Evolutionary conservation across 1,140 invertebrate species (phyloP).

Genomic region (Drosophila kohkoa): DNA sequence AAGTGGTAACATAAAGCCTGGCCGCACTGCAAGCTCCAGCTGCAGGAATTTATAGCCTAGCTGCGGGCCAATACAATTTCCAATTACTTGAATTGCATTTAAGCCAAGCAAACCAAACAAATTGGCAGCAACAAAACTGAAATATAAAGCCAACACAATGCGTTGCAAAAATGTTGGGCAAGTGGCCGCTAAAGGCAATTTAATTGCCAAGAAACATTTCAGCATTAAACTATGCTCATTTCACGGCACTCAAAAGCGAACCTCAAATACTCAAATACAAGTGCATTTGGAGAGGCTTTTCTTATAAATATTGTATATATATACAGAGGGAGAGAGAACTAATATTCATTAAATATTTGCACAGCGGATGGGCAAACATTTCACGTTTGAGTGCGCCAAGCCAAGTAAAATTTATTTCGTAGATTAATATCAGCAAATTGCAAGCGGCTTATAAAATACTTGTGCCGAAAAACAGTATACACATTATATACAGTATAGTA

Average conservation of each 20-base stretch:
- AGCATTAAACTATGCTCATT: constrained; percentile 60
- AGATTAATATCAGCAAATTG: constrained; percentile 74
- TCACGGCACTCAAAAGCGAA: constrained; percentile 42
- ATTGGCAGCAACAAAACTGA: constrained; percentile 25
- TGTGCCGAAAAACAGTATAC: background rate
- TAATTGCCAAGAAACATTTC: constrained; percentile 55
- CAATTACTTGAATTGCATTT: constrained; percentile 48
- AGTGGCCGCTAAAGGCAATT: constrained; percentile 31
- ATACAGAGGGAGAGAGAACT: constrained; percentile 45
- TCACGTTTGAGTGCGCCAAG: constrained; percentile 71
- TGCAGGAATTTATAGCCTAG: constrained; percentile 42
- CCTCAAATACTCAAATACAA: constrained; percentile 4
- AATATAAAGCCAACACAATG: constrained; percentile 32
- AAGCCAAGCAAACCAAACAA: constrained; percentile 19
- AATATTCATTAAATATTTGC: constrained; percentile 81
- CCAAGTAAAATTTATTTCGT: constrained; percentile 62
- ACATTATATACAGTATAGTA: constrained; percentile 9
- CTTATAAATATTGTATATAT: constrained; percentile 12
- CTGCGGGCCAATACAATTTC: constrained; percentile 27
- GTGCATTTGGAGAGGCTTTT: constrained; percentile 22
- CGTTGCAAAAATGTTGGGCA: constrained; percentile 8
- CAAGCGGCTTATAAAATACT: constrained; percentile 50
- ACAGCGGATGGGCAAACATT: constrained; percentile 54
- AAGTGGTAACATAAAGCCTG: constrained; percentile 37
- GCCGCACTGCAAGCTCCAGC: background rate